Base-by-base conservation (phyloP, 2,113 vertebrate species). In the Ceyx margarethae region DNA sequence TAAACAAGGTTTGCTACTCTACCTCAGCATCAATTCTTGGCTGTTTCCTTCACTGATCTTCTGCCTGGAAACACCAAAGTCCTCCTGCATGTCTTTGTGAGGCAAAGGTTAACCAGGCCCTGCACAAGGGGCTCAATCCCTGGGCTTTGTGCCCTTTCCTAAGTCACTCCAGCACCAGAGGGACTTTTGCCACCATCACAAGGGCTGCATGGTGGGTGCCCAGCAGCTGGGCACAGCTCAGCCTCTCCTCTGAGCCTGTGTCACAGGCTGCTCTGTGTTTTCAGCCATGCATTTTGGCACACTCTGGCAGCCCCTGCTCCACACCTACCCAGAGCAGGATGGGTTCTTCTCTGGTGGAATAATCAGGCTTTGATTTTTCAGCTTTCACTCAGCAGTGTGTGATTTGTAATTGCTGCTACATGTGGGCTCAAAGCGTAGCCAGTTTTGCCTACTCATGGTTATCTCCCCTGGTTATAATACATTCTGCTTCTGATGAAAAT, bases 1-100 rank as follows among this genome's bases (percentile, higher is more conserved):
- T 96, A 97, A 96, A 91, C 92, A 91, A 90, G 88, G 83, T 75
- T 71, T 95, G n/a, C 90, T 77, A 29, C 84, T 50, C 29, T 13
- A 78, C 64, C 45, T 64, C n/a, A 13, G 62, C 77, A 91, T 56
- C 89, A 92, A 22, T 54, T 57, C 53, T 45, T 58, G 51, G 64
- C 92, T 81, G 75, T 66, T 65, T 15, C 42, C 65, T 66, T 17
- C 46, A 23, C 31, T 37, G n/a, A 20, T 56, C 2, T 78, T 89
- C 91, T 81, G 60, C 89, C 65, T 58, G 33, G 53, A 81, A 87
- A 74, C 43, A 81, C 68, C 58, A 46, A 84, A 51, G 79, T 64
- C 79, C 78, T 87, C 71, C 28, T 21, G 8, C 28, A 26, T 46
- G 81, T 88, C 58, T 79, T 60, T 50, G 57, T 5, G 2, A 53